phyloP scores from a whole-genome alignment of 1,140 invertebrate genomes.

The Agrilus planipennis region DNA sequence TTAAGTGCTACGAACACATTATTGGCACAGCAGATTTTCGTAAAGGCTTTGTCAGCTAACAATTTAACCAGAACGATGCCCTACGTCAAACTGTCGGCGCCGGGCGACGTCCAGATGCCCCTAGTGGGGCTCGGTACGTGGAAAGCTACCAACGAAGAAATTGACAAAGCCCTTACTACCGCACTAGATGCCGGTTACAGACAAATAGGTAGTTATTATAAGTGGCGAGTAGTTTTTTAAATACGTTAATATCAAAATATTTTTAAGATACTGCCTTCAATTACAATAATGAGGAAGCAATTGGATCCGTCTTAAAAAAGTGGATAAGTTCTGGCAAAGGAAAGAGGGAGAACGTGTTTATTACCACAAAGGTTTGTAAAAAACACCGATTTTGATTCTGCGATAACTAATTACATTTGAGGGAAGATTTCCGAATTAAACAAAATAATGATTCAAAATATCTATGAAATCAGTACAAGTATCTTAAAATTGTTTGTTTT shows the following conservation, averaged over 20 bases:
- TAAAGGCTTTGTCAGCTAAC: not conserved
- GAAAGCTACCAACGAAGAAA: slow-evolving; percentile 45
- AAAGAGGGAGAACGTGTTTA: slow-evolving; percentile 50
- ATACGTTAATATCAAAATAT: not conserved
- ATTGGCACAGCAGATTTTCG: not conserved
- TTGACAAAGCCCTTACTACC: slow-evolving; percentile 38
- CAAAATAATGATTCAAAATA: no score
- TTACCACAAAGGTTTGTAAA: slow-evolving; percentile 48
- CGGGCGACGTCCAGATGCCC: slow-evolving; percentile 39
- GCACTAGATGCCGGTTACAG: slow-evolving; percentile 49
- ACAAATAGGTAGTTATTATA: slow-evolving; percentile 37
- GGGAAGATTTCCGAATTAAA: no score
- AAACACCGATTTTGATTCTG: no score
- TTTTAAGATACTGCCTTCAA: slow-evolving; percentile 47
- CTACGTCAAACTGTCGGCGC: slow-evolving; percentile 7
- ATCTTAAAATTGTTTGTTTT: no score
- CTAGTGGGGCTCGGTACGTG: slow-evolving; percentile 49
- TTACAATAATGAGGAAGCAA: slow-evolving; percentile 51
- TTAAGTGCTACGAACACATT: no score
- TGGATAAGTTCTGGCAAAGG: slow-evolving; percentile 42
- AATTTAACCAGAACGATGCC: slow-evolving; percentile 12
- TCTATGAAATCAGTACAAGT: no score
- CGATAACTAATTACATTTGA: no score
- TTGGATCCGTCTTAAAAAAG: slow-evolving; percentile 45
- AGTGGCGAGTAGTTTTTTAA: no score